Evolutionary conservation across 2,113 vertebrate genomes (phyloP).

Genomic region (Galeopterus variegatus): DNA sequence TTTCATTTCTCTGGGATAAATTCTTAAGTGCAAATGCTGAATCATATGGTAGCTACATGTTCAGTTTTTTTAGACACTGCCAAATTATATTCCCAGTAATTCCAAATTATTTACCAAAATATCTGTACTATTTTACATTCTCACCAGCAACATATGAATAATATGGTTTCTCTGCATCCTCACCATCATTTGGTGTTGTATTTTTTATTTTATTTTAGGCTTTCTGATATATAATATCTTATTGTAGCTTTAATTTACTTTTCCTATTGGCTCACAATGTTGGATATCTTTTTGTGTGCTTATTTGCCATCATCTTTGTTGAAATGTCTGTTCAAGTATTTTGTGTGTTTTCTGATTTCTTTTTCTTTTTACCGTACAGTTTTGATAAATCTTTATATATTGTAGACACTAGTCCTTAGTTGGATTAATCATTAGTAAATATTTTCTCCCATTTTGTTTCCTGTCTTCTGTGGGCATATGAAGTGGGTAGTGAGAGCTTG

Average conservation of each 20-base stretch:
- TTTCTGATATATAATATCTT: not conserved
- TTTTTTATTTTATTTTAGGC: not conserved
- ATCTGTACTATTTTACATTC: not conserved
- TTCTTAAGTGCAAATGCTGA: not conserved
- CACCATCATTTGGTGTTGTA: not conserved
- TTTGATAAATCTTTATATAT: not conserved
- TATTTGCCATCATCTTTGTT: not conserved
- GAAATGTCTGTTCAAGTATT: not conserved
- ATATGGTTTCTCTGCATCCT: not conserved
- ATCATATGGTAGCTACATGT: not conserved
- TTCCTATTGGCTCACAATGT: not conserved
- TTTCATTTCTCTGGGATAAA: not conserved
- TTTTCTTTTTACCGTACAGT: not conserved
- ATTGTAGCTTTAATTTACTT: not conserved
- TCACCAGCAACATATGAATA: not conserved
- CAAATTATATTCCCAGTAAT: not conserved
- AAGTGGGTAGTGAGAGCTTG: not conserved
- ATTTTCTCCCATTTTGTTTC: not conserved
- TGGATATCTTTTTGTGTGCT: not conserved
- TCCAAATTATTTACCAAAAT: conserved; percentile 8
- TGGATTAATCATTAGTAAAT: not conserved
- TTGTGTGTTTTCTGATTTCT: not conserved
- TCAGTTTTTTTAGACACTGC: not conserved
- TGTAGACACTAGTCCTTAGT: not conserved
- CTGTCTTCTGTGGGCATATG: accelerated